Evolutionary conservation across 2,113 vertebrate genomes (phyloP).

Genomic region (Trogon melanurus): DNA sequence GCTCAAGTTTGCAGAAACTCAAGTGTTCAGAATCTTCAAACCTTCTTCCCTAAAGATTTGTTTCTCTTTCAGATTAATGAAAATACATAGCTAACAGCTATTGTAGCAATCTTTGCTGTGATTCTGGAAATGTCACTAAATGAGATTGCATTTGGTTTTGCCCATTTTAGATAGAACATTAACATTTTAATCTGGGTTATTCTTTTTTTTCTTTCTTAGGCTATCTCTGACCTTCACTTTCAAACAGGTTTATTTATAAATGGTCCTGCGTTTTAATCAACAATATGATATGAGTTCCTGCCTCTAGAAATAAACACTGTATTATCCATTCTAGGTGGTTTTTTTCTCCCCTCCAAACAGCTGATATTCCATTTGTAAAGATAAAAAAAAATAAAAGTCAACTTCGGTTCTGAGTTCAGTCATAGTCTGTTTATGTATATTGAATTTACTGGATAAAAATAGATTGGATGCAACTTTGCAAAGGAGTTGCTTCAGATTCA

Average conservation of each 20-base stretch:
- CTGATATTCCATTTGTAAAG: neutral
- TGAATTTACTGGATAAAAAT: neutral
- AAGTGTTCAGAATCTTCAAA: neutral
- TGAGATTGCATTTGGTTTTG: neutral
- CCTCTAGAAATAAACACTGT: neutral
- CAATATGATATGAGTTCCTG: neutral
- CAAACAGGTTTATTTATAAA: conserved; percentile 3
- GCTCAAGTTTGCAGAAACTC: neutral
- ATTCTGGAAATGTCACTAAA: conserved; percentile 26
- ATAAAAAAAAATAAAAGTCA: neutral
- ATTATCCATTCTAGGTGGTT: neutral
- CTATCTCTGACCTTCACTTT: conserved; percentile 45
- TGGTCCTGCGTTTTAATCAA: conserved; percentile 2
- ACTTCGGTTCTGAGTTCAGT: neutral
- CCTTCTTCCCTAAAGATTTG: neutral
- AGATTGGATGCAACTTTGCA: neutral
- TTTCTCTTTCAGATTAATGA: neutral
- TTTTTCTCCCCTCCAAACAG: neutral
- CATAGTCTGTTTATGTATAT: neutral
- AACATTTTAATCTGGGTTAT: conserved; percentile 38
- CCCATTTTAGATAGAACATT: conserved; percentile 22
- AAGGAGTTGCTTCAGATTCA: neutral
- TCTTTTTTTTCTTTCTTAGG: conserved; percentile 39
- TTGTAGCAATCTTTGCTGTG: neutral
- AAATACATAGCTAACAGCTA: neutral